Evolutionary conservation across 2,888 invertebrate genomes (phyloP).

Genomic region (Napeogenes inachia): DNA sequence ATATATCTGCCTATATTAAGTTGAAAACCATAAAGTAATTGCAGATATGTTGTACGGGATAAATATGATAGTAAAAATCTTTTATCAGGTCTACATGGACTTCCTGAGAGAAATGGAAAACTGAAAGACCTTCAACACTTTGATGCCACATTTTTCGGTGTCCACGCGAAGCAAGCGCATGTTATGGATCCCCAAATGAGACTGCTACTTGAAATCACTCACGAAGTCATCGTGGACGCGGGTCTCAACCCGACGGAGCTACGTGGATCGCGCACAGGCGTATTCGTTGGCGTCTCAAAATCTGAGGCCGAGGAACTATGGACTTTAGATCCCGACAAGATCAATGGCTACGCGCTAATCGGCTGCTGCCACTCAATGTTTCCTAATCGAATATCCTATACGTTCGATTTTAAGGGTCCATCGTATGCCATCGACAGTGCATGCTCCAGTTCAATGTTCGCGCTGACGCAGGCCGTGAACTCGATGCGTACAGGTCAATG

Average conservation of each 20-base stretch:
- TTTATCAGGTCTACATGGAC: slow-evolving; percentile 82
- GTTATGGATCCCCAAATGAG: slow-evolving; percentile 95
- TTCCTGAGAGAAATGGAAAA: slow-evolving; percentile 89
- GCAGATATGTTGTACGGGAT: too few relatives aligned
- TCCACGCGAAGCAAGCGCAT: slow-evolving; percentile 93
- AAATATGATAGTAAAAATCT: too few relatives aligned
- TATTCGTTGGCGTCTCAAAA: slow-evolving; percentile 95
- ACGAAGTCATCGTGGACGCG: slow-evolving; percentile 94
- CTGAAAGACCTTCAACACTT: slow-evolving; percentile 88
- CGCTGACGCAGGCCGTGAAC: slow-evolving; percentile 89
- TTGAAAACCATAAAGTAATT: too few relatives aligned
- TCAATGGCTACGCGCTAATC: slow-evolving; percentile 93
- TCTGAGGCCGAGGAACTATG: slow-evolving; percentile 94
- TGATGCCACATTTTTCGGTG: slow-evolving; percentile 93
- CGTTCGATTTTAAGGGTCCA: slow-evolving; percentile 96
- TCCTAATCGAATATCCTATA: slow-evolving; percentile 96
- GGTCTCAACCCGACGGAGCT: slow-evolving; percentile 89
- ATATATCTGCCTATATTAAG: too few relatives aligned
- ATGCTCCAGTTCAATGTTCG: slow-evolving; percentile 96
- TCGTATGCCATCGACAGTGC: slow-evolving; percentile 98
- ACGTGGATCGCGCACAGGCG: slow-evolving; percentile 93
- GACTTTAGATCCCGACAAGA: slow-evolving; percentile 89
- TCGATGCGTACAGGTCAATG: slow-evolving; percentile 94
- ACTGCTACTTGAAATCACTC: slow-evolving; percentile 92
- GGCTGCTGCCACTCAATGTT: slow-evolving; percentile 98